Conservation (phyloP, 2,797 vertebrate species). For the Hemibagrus guttatus region DNA sequence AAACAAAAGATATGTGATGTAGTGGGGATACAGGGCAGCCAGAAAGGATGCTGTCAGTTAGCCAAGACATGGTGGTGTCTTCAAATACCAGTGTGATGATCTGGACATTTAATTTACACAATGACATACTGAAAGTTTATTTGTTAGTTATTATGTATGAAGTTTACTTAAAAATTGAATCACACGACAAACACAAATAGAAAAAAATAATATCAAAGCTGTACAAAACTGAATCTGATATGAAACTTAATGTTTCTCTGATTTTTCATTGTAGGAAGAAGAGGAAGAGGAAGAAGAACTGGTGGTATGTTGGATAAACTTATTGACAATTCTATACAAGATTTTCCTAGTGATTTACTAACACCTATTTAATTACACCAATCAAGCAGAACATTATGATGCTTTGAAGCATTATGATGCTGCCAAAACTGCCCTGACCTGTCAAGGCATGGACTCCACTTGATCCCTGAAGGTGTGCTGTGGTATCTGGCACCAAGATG, state of each 20-base stretch:
- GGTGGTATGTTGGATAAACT: slow-evolving; percentile 71
- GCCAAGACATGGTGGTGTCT: neutral
- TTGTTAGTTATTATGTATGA: neutral
- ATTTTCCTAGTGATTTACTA: neutral
- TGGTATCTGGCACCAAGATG: too few relatives aligned
- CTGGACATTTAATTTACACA: neutral
- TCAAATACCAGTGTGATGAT: neutral
- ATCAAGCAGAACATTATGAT: too few relatives aligned
- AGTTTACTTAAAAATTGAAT: neutral
- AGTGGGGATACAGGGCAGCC: neutral
- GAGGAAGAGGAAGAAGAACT: slow-evolving; percentile 75
- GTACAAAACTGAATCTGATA: neutral
- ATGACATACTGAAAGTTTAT: neutral
- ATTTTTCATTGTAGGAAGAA: slow-evolving; percentile 62
- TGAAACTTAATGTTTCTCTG: neutral
- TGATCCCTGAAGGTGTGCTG: too few relatives aligned
- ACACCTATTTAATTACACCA: neutral
- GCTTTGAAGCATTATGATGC: too few relatives aligned
- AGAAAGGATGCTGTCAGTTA: neutral
- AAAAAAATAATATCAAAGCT: neutral
- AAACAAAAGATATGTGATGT: neutral
- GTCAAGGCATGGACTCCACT: too few relatives aligned
- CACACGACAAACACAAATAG: neutral
- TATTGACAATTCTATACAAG: neutral
- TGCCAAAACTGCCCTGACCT: too few relatives aligned